A percentile compares a stretch with the other conserved stretches of the same genome.
phyloP scores from a whole-genome alignment of 2,797 vertebrate species.

The Sebastes taczanowskii region DNA sequence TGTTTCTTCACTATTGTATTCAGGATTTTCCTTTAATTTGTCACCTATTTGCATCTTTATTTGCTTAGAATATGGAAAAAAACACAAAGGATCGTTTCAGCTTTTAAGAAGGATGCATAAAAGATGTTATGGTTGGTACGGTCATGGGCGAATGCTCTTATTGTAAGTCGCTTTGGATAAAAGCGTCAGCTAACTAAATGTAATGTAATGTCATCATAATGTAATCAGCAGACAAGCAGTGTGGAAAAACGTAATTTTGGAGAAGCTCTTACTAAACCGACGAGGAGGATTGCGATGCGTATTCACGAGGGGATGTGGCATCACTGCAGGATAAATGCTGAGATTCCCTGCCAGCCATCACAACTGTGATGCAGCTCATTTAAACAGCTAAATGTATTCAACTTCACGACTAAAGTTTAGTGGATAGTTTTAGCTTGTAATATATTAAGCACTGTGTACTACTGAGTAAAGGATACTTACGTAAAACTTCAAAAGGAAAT shows the following conservation, averaged over 20 bases:
- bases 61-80: background rate
- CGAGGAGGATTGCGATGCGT: constrained; percentile 8
- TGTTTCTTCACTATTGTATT: background rate
- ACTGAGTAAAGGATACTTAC: constrained; percentile 17
- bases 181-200: background rate
- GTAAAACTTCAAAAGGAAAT: constrained; percentile 19
- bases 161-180: background rate
- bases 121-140: background rate
- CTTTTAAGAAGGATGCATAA: background rate
- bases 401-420: background rate
- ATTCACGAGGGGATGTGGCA: constrained; percentile 27
- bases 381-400: constrained; percentile 9
- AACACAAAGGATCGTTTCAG: background rate
- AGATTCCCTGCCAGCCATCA: constrained; percentile 43
- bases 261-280: constrained; percentile 24
- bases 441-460: background rate
- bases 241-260: background rate
- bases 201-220: background rate
- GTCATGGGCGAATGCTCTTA: background rate
- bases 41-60: background rate
- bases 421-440: background rate
- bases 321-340: constrained; percentile 32
- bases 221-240: constrained; percentile 7
- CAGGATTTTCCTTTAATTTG: background rate
- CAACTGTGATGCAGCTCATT: constrained; percentile 14